Base-by-base conservation (phyloP, 2,888 invertebrate species). In the Congeria kusceri region DNA sequence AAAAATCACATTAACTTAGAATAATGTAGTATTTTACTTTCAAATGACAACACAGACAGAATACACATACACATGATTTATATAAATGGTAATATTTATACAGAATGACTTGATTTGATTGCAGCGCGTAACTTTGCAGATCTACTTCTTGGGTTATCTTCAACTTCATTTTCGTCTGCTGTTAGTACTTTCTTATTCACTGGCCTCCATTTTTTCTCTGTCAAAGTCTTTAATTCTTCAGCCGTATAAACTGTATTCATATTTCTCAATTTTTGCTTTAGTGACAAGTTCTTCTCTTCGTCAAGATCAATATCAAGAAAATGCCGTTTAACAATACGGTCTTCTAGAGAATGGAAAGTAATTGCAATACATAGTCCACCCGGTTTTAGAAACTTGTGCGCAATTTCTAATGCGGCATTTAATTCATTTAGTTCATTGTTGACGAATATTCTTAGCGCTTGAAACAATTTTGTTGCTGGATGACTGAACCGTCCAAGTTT, bases 401-500 rank as follows among this genome's bases (percentile, higher is more conserved):
- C 96, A 69, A 98, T 89, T 28, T 97, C 92, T 93, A 99, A 95
- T 0, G 96, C 98, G 92, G 96, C 97, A 94, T 98, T 97, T 1
- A 99, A 95, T 94, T 99, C 98, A 93, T 99, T 99, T 0, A 99
- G 94, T 94, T 99, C 99, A 93, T 99, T 97, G 92, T 99, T 99
- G 0, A 99, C 97, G 94, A 99, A 98, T 89, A 99, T 98, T 77
- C 99, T 95, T 79, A 99, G 93, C 0, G 98, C 98, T 94, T 98
- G 96, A 94, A 99, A 99, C 0, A 97, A 96, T 94, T 97, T 98
- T 0, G 98, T 98, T 0, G 98, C 98, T 77, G 95, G 95, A 89
- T 98, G 98, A 2, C 96, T 67, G 20, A 59, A 47, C 57, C 80
- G 64, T 9, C 73, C 73, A 4, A 80, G 74, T 44, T 72, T 82